Conservation (phyloP, 2,113 vertebrate genomes). For the Colossoma macropomum region DNA sequence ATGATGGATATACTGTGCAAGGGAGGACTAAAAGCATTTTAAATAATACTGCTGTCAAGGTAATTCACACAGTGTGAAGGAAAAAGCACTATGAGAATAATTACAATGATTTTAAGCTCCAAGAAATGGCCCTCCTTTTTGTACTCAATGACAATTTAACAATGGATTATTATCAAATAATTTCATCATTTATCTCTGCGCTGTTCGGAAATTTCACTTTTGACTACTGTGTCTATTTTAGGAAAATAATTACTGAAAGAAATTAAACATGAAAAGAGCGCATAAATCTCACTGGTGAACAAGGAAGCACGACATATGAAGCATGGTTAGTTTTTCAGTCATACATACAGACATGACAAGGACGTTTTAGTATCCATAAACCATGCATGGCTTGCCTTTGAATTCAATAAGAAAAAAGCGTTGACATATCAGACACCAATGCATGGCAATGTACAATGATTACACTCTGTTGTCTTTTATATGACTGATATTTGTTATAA, state of each 20-base stretch:
- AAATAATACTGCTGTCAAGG: slow-evolving; percentile 46
- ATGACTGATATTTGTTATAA: too few species aligned
- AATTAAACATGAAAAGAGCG: slow-evolving; percentile 7
- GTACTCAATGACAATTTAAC: slow-evolving; percentile 25
- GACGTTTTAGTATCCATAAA: too few species aligned
- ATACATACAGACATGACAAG: too few species aligned
- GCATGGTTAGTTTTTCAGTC: too few species aligned
- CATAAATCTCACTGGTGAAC: background rate
- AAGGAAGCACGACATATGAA: background rate
- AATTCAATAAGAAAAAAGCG: too few species aligned
- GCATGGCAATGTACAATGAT: too few species aligned
- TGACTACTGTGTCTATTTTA: background rate
- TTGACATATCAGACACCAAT: too few species aligned
- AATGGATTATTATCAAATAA: slow-evolving; percentile 45
- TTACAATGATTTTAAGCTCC: slow-evolving; percentile 27
- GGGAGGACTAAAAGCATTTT: slow-evolving; percentile 49
- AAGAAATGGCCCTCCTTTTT: slow-evolving; percentile 19
- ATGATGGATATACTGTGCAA: slow-evolving; percentile 43
- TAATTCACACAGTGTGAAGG: slow-evolving; percentile 12
- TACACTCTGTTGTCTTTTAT: too few species aligned
- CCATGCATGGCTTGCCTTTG: too few species aligned
- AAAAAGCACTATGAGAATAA: slow-evolving; percentile 37
- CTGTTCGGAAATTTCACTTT: slow-evolving; percentile 2
- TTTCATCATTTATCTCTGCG: slow-evolving; percentile 31
- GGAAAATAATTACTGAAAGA: slow-evolving; percentile 11